These are phyloP conservation scores for Nettapus auritus DNA, from an alignment of 2,113 vertebrate species.

Conservation along the genomic window DNA sequence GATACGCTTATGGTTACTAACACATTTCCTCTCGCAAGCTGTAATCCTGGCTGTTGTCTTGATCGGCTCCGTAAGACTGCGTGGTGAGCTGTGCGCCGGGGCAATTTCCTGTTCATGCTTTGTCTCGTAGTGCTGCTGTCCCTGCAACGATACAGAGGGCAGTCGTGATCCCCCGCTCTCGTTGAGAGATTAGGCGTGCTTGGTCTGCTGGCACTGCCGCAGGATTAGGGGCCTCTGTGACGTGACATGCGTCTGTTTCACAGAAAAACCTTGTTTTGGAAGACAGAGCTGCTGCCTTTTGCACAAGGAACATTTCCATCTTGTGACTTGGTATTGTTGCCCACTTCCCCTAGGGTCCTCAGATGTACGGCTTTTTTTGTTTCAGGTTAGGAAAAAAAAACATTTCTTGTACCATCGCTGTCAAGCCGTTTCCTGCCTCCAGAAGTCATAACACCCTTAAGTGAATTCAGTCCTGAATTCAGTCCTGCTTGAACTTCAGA, in stretches of 20 bases:
- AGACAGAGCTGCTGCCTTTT: not conserved
- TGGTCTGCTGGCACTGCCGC: not conserved
- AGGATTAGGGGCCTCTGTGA: not conserved
- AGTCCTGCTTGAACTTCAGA: not conserved
- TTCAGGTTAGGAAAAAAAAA: not conserved
- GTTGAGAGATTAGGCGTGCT: not conserved
- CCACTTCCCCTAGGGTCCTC: not conserved
- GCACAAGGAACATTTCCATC: not conserved
- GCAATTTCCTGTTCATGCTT: not conserved
- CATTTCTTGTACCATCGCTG: not conserved
- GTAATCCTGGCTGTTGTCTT: not conserved
- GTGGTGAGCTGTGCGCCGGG: fast-evolving
- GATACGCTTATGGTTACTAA: not conserved
- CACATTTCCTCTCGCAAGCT: fast-evolving
- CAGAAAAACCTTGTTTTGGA: not conserved
- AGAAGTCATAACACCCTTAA: fast-evolving
- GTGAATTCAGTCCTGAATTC: not conserved
- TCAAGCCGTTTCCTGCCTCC: not conserved
- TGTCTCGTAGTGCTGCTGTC: not conserved
- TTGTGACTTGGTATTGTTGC: no score
- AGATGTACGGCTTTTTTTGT: not conserved
- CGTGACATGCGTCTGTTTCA: fast-evolving
- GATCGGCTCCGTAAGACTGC: not conserved
- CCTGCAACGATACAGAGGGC: fast-evolving
- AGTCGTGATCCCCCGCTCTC: not conserved